A percentile compares a stretch with the other conserved stretches of the same genome.
Evolutionary conservation across 2,113 vertebrate genomes (phyloP).

Genomic region (Oceanodroma tethys): DNA sequence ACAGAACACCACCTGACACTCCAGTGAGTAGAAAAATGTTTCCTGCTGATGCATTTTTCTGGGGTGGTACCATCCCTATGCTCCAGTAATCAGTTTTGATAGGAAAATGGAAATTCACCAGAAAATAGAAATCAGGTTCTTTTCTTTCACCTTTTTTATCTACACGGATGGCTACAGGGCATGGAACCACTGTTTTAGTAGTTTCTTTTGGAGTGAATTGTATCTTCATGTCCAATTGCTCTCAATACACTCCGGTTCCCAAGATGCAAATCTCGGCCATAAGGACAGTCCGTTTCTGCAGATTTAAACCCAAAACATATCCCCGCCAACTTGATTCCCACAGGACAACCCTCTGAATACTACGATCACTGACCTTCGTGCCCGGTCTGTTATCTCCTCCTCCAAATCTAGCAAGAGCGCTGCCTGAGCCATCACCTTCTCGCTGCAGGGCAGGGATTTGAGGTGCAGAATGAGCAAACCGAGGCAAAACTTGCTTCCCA

Average conservation of each 20-base stretch:
- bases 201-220: neutral
- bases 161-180: neutral
- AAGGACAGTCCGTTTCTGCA: neutral
- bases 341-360: neutral
- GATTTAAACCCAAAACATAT: neutral
- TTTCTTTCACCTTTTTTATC: neutral
- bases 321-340: neutral
- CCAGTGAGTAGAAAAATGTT: neutral
- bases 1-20: neutral
- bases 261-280: neutral
- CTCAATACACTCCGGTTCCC: neutral
- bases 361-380: constrained; percentile 58
- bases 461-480: constrained; percentile 84
- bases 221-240: neutral
- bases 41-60: neutral
- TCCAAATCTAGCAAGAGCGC: constrained; percentile 71
- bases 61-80: neutral
- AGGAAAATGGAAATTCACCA: neutral
- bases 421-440: constrained; percentile 70
- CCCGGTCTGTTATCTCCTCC: constrained; percentile 72
- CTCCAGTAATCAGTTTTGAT: neutral
- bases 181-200: neutral
- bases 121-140: neutral
- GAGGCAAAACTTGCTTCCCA: constrained; percentile 90
- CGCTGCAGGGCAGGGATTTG: constrained; percentile 73